Evolutionary conservation across 1,140 invertebrate genomes (phyloP).

Genomic region (Ylistrum balloti): DNA sequence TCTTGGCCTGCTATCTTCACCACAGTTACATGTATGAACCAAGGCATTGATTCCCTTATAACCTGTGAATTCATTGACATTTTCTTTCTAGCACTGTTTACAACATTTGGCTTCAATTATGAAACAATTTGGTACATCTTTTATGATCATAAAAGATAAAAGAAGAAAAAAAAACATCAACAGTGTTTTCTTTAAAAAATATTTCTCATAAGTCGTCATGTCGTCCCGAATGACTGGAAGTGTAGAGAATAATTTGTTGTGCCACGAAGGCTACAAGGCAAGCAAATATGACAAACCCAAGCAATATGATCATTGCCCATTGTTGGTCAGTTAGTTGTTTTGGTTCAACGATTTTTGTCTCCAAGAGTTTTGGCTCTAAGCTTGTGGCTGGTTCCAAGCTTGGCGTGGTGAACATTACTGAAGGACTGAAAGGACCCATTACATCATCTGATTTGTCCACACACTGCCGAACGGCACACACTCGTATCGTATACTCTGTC

Average conservation of each 20-base stretch:
- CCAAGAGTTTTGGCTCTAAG: slow-evolving; percentile 49
- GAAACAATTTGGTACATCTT: neutral
- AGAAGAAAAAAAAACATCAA: neutral
- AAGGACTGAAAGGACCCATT: slow-evolving; percentile 87
- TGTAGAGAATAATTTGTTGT: slow-evolving; percentile 82
- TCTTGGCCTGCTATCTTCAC: neutral
- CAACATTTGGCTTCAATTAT: neutral
- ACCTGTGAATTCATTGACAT: neutral
- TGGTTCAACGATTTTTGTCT: slow-evolving; percentile 75
- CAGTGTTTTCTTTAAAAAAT: slow-evolving; percentile 36
- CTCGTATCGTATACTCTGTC: slow-evolving; percentile 88
- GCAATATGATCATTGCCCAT: slow-evolving; percentile 86
- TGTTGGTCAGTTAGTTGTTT: slow-evolving; percentile 86
- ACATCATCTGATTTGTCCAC: slow-evolving; percentile 83
- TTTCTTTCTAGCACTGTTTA: neutral
- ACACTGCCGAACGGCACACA: slow-evolving; percentile 88
- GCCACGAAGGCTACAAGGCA: slow-evolving; percentile 86
- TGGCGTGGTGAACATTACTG: slow-evolving; percentile 84
- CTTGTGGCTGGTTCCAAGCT: slow-evolving; percentile 70
- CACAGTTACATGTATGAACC: neutral
- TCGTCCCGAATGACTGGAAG: slow-evolving; percentile 54
- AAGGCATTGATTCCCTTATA: neutral
- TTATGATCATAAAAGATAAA: neutral
- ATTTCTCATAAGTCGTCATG: slow-evolving; percentile 18
- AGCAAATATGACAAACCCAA: slow-evolving; percentile 86